These are phyloP conservation scores for Gadopsis marmoratus DNA, from an alignment of 2,797 vertebrate genomes.

Conservation along the genomic window DNA sequence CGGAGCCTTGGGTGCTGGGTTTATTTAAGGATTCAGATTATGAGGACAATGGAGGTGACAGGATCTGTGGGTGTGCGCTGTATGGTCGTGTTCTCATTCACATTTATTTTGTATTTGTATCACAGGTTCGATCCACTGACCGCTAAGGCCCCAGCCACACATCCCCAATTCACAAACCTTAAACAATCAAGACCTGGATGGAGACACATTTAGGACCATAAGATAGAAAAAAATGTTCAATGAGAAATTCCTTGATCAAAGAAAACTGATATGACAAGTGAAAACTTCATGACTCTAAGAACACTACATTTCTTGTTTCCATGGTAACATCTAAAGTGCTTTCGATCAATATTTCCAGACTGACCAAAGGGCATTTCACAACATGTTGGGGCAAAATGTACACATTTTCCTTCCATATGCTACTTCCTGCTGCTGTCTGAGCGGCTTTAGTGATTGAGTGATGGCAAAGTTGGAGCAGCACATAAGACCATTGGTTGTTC, in stretches of 20 bases:
- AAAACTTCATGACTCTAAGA: conserved; percentile 12
- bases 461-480: conserved; percentile 36
- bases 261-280: neutral
- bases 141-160: neutral
- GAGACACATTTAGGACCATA: neutral
- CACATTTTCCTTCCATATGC: conserved; percentile 7
- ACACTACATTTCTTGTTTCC: conserved; percentile 45
- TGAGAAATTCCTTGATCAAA: conserved; percentile 22
- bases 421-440: conserved; percentile 17
- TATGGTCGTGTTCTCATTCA: conserved; percentile 48
- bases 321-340: conserved; percentile 43
- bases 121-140: conserved; percentile 29
- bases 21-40: conserved; percentile 83
- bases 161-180: conserved; percentile 20
- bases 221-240: conserved; percentile 3
- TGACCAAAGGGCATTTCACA: conserved; percentile 41
- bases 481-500: conserved; percentile 39
- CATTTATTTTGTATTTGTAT: conserved; percentile 46
- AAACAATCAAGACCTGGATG: neutral
- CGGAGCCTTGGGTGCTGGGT: conserved; percentile 69
- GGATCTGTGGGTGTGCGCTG: conserved; percentile 37
- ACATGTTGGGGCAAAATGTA: conserved; percentile 27
- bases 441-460: conserved; percentile 42
- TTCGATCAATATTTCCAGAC: conserved; percentile 31
- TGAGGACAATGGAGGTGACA: conserved; percentile 73